Percentiles rank a stretch among this genome's conserved stretches.
phyloP scores from a whole-genome alignment of 1,140 invertebrate genomes.

The Nasonia giraulti region DNA sequence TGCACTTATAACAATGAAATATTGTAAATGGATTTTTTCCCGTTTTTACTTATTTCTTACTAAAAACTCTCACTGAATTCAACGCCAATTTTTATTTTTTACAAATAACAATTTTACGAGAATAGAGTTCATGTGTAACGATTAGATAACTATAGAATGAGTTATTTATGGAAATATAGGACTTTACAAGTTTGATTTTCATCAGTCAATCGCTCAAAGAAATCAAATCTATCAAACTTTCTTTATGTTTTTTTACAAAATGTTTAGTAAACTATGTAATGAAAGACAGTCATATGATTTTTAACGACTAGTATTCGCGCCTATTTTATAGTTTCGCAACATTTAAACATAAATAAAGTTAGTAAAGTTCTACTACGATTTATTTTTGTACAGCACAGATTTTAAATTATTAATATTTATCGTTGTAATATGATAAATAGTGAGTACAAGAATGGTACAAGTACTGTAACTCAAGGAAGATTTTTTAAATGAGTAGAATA shows the following conservation, averaged over 20 bases:
- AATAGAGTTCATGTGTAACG: not conserved
- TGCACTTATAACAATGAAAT: conserved; percentile 39
- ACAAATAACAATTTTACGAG: not conserved
- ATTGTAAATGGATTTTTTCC: not conserved
- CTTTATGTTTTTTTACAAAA: conserved; percentile 49
- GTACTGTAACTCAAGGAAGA: conserved; percentile 10
- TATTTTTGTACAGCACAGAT: conserved; percentile 9
- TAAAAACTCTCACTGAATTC: conserved; percentile 18
- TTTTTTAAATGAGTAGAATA: conserved; percentile 13
- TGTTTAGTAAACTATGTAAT: conserved; percentile 43
- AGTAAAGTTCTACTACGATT: conserved; percentile 35
- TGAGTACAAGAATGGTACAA: conserved; percentile 19
- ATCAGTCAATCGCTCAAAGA: not conserved
- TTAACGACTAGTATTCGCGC: conserved; percentile 42
- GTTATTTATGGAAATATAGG: conserved; percentile 20
- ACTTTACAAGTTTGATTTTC: not conserved
- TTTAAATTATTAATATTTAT: conserved; percentile 26
- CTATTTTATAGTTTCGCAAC: conserved; percentile 28
- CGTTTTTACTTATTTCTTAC: not conserved
- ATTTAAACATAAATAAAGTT: conserved; percentile 8
- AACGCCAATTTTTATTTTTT: not conserved
- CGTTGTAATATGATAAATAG: conserved; percentile 35
- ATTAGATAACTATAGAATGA: conserved; percentile 3
- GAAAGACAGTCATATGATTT: conserved; percentile 48
- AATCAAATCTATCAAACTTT: conserved; percentile 14